Conservation (phyloP, 2,113 vertebrate genomes). For the Periophthalmus modestus region DNA sequence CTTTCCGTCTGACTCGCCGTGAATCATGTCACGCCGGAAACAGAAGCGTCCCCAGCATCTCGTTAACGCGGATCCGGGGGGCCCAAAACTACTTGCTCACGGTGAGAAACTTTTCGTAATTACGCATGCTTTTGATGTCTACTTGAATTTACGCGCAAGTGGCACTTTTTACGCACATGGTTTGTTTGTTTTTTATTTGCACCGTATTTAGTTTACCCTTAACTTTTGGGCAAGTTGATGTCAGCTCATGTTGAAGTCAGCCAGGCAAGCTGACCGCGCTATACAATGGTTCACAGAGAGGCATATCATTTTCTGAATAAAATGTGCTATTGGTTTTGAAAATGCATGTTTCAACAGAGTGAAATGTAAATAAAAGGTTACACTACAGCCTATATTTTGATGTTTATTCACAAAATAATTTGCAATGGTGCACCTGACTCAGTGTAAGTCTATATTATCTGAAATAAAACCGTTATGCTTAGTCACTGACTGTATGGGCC, state of each 20-base stretch:
- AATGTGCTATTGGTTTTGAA: not conserved
- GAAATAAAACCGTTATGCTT: constrained; percentile 17
- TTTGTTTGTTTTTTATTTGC: not conserved
- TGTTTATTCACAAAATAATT: not conserved
- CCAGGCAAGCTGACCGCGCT: not conserved
- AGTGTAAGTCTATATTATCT: constrained; percentile 27
- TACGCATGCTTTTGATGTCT: constrained; percentile 14
- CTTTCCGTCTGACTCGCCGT: constrained; percentile 67
- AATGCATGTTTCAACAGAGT: not conserved
- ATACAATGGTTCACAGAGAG: not conserved
- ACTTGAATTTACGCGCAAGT: not conserved
- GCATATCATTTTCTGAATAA: not conserved
- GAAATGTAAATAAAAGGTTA: not conserved
- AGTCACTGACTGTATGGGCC: constrained; percentile 31
- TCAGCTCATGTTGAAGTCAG: too few relatives aligned
- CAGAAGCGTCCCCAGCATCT: constrained; percentile 84
- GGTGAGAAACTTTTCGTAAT: constrained; percentile 71
- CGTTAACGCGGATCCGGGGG: constrained; percentile 79
- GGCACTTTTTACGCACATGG: not conserved
- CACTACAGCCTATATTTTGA: not conserved
- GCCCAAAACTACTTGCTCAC: constrained; percentile 71
- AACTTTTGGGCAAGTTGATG: not conserved
- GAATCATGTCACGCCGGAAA: constrained; percentile 86
- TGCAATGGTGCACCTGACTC: not conserved
- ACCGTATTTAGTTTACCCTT: not conserved